Conservation (phyloP, 2,113 vertebrate genomes). For the Bubo bubo region DNA sequence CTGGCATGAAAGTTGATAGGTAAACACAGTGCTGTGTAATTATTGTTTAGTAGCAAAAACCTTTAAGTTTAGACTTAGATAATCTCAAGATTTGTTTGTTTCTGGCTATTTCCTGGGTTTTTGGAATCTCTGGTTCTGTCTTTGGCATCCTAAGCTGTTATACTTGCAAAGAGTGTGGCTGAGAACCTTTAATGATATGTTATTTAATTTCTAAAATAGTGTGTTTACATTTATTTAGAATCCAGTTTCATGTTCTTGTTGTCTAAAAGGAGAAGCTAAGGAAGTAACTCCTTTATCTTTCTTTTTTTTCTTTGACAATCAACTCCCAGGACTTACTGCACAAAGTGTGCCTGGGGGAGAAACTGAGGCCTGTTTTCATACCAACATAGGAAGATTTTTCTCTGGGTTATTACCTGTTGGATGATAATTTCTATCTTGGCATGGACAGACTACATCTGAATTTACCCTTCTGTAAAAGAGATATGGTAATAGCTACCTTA, state of each 20-base stretch:
- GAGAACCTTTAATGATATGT: background rate
- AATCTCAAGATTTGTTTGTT: background rate
- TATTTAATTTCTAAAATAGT: background rate
- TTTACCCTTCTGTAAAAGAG: background rate
- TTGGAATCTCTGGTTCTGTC: background rate
- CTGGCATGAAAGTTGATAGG: background rate
- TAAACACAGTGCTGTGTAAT: background rate
- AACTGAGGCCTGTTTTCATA: background rate
- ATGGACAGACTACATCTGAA: background rate
- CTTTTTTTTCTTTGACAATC: background rate
- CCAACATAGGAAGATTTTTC: background rate
- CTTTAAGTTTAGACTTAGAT: background rate
- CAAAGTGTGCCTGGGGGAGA: background rate
- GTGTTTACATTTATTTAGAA: background rate
- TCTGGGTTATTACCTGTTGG: background rate
- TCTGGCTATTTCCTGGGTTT: background rate
- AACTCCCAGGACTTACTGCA: background rate
- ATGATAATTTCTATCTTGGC: background rate
- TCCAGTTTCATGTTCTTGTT: background rate
- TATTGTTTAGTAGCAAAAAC: constrained; percentile 1
- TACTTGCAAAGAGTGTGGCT: background rate
- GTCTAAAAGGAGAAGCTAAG: background rate
- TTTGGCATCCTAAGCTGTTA: background rate
- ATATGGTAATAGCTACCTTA: background rate
- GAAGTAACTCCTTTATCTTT: background rate